phyloP scores from a whole-genome alignment of 64 coral and sea anemone genomes.

The Montipora efflorescens region DNA sequence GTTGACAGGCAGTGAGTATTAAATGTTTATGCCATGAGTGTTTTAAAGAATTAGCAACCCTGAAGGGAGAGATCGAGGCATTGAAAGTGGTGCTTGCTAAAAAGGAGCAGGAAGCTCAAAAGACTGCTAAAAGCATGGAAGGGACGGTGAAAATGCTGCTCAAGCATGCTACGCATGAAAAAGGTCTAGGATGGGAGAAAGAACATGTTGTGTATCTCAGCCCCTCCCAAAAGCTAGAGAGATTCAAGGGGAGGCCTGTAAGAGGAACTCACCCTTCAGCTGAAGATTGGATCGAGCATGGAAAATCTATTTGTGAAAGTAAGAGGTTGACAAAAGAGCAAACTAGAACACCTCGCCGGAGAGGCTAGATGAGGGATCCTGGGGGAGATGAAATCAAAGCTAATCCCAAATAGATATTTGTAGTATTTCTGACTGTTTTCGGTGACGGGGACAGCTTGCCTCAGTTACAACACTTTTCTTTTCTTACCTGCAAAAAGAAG shows the following conservation, averaged over 20 bases:
- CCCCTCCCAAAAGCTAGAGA: conserved; percentile 51
- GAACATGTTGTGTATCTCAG: conserved; percentile 51
- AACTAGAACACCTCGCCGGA: conserved; percentile 44
- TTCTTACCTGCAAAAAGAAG: conserved; percentile 54
- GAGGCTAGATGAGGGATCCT: conserved; percentile 60
- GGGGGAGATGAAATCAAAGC: conserved; percentile 37
- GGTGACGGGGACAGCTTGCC: conserved; percentile 70
- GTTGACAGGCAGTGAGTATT: no score
- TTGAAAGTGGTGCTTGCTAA: no score
- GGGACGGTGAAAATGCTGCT: neutral
- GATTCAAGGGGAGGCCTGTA: conserved; percentile 44
- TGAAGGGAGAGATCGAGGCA: no score
- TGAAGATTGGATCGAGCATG: conserved; percentile 70
- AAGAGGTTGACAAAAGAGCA: conserved; percentile 38
- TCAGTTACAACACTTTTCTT: conserved; percentile 67
- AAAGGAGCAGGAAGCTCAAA: no score
- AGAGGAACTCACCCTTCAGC: conserved; percentile 32
- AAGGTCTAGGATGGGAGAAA: neutral
- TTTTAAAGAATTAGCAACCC: no score
- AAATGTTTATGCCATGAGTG: no score
- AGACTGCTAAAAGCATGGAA: neutral
- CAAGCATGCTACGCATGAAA: neutral
- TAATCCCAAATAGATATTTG: conserved; percentile 58
- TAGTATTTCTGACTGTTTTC: conserved; percentile 65
- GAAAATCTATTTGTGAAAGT: conserved; percentile 17